Evolutionary conservation across 1,140 invertebrate species (phyloP).

Genomic region (Tetragonula clypearis): DNA sequence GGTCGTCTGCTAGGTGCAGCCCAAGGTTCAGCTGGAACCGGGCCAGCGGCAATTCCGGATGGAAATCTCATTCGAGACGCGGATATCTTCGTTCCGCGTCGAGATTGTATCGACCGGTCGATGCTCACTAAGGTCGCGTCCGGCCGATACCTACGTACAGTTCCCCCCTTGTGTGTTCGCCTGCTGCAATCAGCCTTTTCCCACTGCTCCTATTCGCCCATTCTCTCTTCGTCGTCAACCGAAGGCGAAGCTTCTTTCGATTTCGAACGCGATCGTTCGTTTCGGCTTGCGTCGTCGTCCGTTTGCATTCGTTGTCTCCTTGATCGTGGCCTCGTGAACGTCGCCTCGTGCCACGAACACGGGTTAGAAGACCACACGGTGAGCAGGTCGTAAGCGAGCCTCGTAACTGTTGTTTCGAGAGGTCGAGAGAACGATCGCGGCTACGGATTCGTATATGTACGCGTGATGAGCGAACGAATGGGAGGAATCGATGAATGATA

Average conservation of each 20-base stretch:
- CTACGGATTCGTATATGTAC: neutral
- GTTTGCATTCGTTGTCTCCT: constrained; percentile 53
- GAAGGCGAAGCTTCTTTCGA: neutral
- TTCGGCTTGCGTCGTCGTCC: neutral
- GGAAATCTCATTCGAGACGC: constrained; percentile 71
- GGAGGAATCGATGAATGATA: constrained; percentile 29
- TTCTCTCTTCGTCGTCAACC: neutral
- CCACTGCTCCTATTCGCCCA: constrained; percentile 31
- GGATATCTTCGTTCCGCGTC: constrained; percentile 61
- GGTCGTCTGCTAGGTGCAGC: constrained; percentile 22
- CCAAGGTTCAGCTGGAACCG: constrained; percentile 64
- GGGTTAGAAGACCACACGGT: neutral
- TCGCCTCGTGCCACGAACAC: neutral
- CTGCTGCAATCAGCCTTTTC: constrained; percentile 65
- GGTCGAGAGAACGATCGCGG: neutral
- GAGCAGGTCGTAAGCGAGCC: neutral
- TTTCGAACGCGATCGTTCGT: constrained; percentile 17
- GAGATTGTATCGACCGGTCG: constrained; percentile 64
- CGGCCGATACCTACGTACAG: constrained; percentile 40
- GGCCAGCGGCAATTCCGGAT: constrained; percentile 74
- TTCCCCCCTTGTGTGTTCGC: no score
- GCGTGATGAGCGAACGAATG: constrained; percentile 10
- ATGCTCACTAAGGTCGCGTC: constrained; percentile 54
- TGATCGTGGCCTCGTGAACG: neutral
- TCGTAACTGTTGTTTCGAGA: constrained; percentile 25